Percentiles rank a stretch among this genome's conserved stretches.
Evolutionary conservation across 2,888 invertebrate genomes (phyloP).

Genomic region (Ptilodon capucinus): DNA sequence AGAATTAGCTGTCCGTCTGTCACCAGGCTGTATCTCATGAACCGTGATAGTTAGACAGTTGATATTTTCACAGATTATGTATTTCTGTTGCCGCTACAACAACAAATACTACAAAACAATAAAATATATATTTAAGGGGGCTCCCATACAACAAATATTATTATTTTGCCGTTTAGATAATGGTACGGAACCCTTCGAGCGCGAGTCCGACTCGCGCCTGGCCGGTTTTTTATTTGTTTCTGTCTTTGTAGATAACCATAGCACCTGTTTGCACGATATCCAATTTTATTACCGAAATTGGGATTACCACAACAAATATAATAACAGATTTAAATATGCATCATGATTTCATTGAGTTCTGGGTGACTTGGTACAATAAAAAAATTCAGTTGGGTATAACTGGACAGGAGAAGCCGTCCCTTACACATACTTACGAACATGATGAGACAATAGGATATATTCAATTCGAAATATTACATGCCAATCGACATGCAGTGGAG

Average conservation of each 20-base stretch:
- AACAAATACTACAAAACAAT: no score
- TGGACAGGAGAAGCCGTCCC: slow-evolving; percentile 11
- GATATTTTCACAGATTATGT: no score
- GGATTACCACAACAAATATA: background rate
- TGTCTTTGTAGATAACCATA: slow-evolving; percentile 13
- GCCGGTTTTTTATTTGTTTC: no score
- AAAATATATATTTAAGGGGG: no score
- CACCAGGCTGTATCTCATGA: no score
- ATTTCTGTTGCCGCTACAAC: no score
- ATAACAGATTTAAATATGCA: slow-evolving; percentile 1
- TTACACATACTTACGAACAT: slow-evolving; percentile 8
- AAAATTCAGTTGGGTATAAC: slow-evolving; percentile 20
- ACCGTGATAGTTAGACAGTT: no score
- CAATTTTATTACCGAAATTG: slow-evolving; percentile 1
- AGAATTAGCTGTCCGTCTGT: no score
- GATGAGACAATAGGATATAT: slow-evolving; percentile 35
- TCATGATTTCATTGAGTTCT: slow-evolving; percentile 24
- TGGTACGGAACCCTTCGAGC: no score
- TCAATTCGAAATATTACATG: slow-evolving; percentile 24
- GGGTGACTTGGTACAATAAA: slow-evolving; percentile 37
- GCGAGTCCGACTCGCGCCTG: no score
- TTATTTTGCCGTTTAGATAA: no score
- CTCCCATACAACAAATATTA: no score
- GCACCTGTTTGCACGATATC: slow-evolving; percentile 12
- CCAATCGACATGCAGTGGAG: slow-evolving; percentile 8